phyloP scores from a whole-genome alignment of 2,113 vertebrate species.

The Hippocampus zosterae region DNA sequence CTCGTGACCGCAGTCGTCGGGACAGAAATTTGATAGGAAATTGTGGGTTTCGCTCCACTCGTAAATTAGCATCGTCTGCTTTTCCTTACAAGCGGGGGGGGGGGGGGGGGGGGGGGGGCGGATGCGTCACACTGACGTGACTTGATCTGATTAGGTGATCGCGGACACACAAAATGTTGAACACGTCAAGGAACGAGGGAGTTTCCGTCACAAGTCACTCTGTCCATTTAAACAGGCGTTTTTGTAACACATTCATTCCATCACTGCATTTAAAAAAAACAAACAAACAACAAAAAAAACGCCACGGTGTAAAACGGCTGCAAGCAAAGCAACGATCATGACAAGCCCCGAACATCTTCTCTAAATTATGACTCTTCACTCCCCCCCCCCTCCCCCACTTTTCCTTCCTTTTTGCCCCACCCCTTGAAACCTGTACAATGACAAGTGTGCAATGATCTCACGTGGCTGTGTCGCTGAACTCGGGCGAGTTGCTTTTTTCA shows the following conservation, averaged over 20 bases:
- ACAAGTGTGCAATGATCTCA: neutral
- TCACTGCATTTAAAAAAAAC: neutral
- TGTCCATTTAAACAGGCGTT: too few relatives aligned
- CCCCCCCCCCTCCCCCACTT: neutral
- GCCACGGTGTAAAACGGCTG: neutral
- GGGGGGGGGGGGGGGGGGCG: too few relatives aligned
- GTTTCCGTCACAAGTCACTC: neutral
- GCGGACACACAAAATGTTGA: neutral
- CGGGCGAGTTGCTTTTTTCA: neutral
- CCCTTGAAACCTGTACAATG: neutral
- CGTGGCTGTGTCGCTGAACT: neutral
- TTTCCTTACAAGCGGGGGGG: constrained; percentile 1
- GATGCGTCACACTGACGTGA: neutral
- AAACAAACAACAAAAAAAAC: too few relatives aligned
- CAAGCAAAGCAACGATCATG: neutral
- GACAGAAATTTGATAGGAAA: neutral
- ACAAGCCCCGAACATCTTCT: neutral
- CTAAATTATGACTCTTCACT: constrained; percentile 5
- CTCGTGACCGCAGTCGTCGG: constrained; percentile 4
- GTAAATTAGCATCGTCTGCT: constrained; percentile 7
- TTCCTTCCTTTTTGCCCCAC: constrained; percentile 1
- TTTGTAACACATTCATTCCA: too few relatives aligned
- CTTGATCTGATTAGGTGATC: neutral
- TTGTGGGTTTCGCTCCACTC: neutral
- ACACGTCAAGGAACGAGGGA: neutral